Evolutionary conservation across 2,888 invertebrate species (phyloP), one percentile per base, ranked within the genome.

Genomic region (Leptinotarsa juncta): DNA sequence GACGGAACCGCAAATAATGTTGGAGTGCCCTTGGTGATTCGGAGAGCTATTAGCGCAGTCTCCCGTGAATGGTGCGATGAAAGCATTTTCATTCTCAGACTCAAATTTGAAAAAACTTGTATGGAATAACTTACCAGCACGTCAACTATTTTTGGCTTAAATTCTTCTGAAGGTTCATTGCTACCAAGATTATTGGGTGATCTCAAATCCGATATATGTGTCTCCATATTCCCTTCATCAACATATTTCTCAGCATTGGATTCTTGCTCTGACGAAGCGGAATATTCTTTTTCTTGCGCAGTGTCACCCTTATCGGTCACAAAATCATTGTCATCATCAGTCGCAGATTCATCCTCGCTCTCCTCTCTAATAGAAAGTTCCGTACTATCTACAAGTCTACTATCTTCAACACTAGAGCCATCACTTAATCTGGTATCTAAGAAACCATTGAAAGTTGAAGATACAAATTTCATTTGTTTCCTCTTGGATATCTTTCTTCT

Each of bases 401-500:
- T 18, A 32, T 42, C 42, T 42, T 5, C 42, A 42, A 10, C 42
- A 62, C 32, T 15, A 18, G 26, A 62, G 42, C 51, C 62, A 26
- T 70, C 12, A 68, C 32, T 70, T 12, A 20, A 20, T 15, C 75
- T 75, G n/a, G 74, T 68, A 18, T 84, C 83, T 50, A 84, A 67
- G 68, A 84, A 81, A n/a, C 67, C 78, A 16, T 80, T 81, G 51
- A 81, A 72, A n/a, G 83, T 84, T 23, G 83, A 82, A 0, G 83
- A 83, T 23, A 83, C 76, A 42, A 81, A 77, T 51, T 82, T 83
- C 67, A 81, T 83, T 26, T 79, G 76, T 60, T 77, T 80, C 18
- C 82, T 76, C 3, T 66, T 70, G 51, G 10, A 78, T 70, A 42
- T 60, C 50, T 75, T 18, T 68, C 71, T 69, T 68, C 73, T 15